Conservation (phyloP, 2,113 vertebrate genomes). For the Limanda limanda region DNA sequence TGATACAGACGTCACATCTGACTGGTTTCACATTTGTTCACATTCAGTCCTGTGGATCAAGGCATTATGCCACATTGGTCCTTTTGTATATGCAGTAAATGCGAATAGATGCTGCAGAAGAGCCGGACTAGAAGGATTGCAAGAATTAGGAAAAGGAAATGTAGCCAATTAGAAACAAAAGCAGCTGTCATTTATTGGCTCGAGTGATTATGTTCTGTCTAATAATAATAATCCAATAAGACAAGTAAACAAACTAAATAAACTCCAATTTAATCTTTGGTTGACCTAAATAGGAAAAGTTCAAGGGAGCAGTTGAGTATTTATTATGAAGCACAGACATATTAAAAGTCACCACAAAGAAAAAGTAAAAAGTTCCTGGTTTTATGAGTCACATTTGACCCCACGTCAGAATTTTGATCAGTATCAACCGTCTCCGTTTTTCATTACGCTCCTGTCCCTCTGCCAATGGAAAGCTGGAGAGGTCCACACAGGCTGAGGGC, state of each 20-base stretch:
- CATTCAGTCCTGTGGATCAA: too few species aligned
- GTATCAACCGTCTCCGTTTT: slow-evolving; percentile 2
- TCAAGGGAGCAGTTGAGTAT: not conserved
- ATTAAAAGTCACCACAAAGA: slow-evolving; percentile 4
- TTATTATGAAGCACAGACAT: slow-evolving; percentile 11
- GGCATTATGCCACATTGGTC: not conserved
- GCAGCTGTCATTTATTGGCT: not conserved
- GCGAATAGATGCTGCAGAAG: not conserved
- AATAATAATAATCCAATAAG: not conserved
- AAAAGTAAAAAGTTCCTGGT: not conserved
- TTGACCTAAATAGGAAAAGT: not conserved
- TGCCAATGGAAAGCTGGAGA: slow-evolving; percentile 4
- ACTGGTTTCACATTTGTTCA: not conserved
- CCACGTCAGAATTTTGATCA: slow-evolving; percentile 8
- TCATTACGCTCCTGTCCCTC: not conserved
- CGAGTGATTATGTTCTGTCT: not conserved
- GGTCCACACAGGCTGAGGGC: slow-evolving; percentile 13
- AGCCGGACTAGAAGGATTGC: not conserved
- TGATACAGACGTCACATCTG: not conserved
- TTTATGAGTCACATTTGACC: slow-evolving; percentile 15
- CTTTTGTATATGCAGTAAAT: not conserved
- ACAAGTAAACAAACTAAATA: not conserved
- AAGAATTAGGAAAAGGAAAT: not conserved
- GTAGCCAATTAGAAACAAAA: not conserved
- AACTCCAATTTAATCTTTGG: not conserved